Conservation (phyloP, 2,113 vertebrate species). For the Atlantisia rogersi region DNA sequence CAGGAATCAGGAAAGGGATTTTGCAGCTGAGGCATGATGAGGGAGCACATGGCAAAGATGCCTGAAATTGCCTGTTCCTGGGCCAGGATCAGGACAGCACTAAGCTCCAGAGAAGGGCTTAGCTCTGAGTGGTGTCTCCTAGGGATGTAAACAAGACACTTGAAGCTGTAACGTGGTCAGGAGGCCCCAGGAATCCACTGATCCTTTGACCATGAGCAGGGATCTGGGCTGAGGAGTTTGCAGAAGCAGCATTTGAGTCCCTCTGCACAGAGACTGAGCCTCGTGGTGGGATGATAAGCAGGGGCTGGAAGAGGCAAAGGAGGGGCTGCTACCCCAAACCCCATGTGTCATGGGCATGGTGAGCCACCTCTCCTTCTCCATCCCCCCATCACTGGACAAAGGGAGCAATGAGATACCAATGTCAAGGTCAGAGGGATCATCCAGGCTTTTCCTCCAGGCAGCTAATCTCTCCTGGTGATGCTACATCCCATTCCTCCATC, state of each 20-base stretch:
- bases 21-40: constrained; percentile 9
- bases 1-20: constrained; percentile 26
- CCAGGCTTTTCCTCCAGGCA: not conserved
- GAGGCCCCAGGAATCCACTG: not conserved
- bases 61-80: not conserved
- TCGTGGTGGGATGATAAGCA: not conserved
- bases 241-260: not conserved
- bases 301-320: not conserved
- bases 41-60: constrained; percentile 16
- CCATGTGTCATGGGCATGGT: not conserved
- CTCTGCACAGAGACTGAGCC: not conserved
- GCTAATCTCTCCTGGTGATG: not conserved
- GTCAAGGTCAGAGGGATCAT: not conserved
- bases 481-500: not conserved
- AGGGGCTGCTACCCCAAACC: not conserved
- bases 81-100: not conserved
- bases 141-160: not conserved
- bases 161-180: not conserved
- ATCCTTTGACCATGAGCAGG: not conserved
- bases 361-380: not conserved
- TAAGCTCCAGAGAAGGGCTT: not conserved
- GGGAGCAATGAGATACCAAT: not conserved
- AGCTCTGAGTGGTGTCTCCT: not conserved
- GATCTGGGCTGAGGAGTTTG: not conserved
- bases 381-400: not conserved